Conservation (phyloP, 2,888 invertebrate species). For the Trachelus iudaicus region DNA sequence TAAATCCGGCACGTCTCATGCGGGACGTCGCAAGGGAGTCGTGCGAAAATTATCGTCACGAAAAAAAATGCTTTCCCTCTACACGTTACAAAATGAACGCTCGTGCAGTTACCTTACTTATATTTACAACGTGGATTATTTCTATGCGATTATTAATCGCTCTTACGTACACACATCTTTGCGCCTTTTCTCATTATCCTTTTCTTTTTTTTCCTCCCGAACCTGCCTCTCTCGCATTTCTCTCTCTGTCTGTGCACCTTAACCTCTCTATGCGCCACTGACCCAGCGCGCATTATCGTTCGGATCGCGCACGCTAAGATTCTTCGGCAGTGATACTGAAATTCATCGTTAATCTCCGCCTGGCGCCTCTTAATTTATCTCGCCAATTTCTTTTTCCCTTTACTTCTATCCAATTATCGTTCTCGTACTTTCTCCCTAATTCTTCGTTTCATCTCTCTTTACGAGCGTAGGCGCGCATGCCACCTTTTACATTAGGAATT, state of each 20-base stretch:
- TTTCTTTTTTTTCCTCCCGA: neutral
- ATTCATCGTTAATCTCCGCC: neutral
- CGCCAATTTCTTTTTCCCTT: neutral
- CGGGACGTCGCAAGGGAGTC: neutral
- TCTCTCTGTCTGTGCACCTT: neutral
- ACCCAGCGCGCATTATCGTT: neutral
- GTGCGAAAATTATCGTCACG: too few species aligned
- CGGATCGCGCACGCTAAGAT: neutral
- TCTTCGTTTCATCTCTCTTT: neutral
- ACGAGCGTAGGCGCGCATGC: neutral
- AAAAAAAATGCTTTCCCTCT: neutral
- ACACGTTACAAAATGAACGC: neutral
- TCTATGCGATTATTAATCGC: too few species aligned
- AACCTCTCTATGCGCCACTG: neutral
- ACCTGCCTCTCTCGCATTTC: neutral
- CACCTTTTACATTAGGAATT: conserved; percentile 28
- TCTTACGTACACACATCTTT: neutral
- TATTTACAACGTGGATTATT: too few species aligned
- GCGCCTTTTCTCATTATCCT: conserved; percentile 6
- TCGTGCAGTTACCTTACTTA: too few species aligned
- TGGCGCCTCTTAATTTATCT: neutral
- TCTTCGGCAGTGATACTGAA: conserved; percentile 30
- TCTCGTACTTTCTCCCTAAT: neutral
- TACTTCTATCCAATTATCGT: neutral
- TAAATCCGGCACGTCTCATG: neutral